phyloP scores from a whole-genome alignment of 2,888 invertebrate genomes.

The Chaetogeoica ovagalla region DNA sequence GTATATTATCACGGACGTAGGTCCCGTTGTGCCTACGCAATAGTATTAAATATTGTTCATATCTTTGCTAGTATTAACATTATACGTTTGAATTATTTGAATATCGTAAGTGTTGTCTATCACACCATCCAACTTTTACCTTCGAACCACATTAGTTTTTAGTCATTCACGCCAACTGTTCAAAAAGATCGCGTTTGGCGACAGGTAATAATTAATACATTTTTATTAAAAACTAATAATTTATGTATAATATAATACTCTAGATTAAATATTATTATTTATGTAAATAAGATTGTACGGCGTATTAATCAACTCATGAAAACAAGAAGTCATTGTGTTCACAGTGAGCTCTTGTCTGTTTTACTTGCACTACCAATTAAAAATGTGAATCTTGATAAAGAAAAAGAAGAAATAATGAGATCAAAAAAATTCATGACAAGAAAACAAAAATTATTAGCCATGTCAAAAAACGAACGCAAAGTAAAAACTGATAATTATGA shows the following conservation, averaged over 20 bases:
- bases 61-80: too few species aligned
- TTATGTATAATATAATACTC: background rate
- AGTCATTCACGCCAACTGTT: too few species aligned
- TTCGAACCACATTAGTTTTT: too few species aligned
- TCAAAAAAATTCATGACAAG: conserved; percentile 76
- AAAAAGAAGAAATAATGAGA: conserved; percentile 74
- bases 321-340: conserved; percentile 69
- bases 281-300: conserved; percentile 67
- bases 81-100: too few species aligned
- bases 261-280: background rate
- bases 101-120: too few species aligned
- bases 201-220: conserved; percentile 63
- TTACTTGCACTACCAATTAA: conserved; percentile 77
- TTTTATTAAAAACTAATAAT: conserved; percentile 12
- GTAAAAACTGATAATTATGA: conserved; percentile 59
- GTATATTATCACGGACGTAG: too few species aligned
- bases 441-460: conserved; percentile 75
- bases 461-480: conserved; percentile 87
- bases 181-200: too few species aligned
- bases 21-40: too few species aligned
- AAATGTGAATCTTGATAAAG: conserved; percentile 76
- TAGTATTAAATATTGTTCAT: too few species aligned
- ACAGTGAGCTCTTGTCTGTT: conserved; percentile 74
- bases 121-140: too few species aligned
- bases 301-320: conserved; percentile 78